Evolutionary conservation across 2,888 invertebrate species (phyloP), one percentile per base, ranked within the genome.

Genomic region (Drosophila multiciliata): DNA sequence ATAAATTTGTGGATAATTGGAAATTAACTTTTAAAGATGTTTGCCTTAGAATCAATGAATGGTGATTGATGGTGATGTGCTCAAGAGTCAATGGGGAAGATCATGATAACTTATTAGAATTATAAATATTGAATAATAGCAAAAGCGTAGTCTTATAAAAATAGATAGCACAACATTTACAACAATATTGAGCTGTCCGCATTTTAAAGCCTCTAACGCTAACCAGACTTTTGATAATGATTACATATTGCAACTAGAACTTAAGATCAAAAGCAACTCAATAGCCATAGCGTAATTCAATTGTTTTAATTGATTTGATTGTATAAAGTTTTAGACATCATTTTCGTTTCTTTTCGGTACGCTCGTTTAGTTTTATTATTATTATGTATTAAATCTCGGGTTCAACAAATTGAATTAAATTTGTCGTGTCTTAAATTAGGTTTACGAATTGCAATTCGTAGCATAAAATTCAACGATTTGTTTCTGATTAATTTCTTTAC

Each of bases 1-100:
- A 87, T 89, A 86, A 87, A 87, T 83, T 89, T 87, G 80, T 89
- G 89, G 89, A 87, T 78, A 89, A 85, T 87, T 89, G 89, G 87
- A 88, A 78, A 85, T 70, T 75, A 83, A 66, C 15, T 49, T 0
- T 11, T 20, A n/a, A 15, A 52, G 23, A n/a, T 52, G 12, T 38
- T 36, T 48, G 11, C 12, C 50, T 59, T 52, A 29, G 12, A 42
- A 23, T 23, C 1, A 12, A 20, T n/a, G 15, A 23, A 15, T 15
- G 15, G 20, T 23, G 45, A 40, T 15, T 55, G 3, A 9, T 15
- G 3, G 15, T 0, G 3, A 20, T 15, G 20, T 29, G 29, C 29
- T 49, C 9, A 3, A 9, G 12, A n/a, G 45, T 8, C 15, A 23
- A 15, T 15, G 12, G 12, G 45, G 20, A 23, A 1, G 3, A 15